Percentiles rank a stretch among this genome's conserved stretches.
phyloP scores from a whole-genome alignment of 2,797 vertebrate species.

The Chelon labrosus region DNA sequence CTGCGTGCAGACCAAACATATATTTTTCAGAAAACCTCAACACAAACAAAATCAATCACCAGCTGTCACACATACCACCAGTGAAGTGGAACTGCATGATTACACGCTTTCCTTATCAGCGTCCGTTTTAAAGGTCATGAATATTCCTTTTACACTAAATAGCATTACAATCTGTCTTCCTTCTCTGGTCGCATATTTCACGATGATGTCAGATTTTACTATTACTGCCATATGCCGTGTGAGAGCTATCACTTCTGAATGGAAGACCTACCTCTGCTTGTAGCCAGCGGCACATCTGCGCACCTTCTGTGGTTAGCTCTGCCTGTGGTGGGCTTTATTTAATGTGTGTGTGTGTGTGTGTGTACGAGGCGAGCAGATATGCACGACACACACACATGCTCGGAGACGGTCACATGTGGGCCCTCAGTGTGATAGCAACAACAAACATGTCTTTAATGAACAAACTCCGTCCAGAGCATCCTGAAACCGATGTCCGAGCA shows the following conservation, averaged over 20 bases:
- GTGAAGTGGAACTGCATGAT: constrained; percentile 74
- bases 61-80: constrained; percentile 69
- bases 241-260: constrained; percentile 76
- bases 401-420: constrained; percentile 69
- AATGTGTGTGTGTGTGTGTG: constrained; percentile 34
- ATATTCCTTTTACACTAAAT: constrained; percentile 56
- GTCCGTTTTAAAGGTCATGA: constrained; percentile 53
- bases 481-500: constrained; percentile 30
- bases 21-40: constrained; percentile 64
- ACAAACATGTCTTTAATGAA: constrained; percentile 65
- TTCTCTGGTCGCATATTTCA: constrained; percentile 67
- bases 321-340: constrained; percentile 64
- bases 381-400: constrained; percentile 23
- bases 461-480: constrained; percentile 40
- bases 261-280: constrained; percentile 79
- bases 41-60: constrained; percentile 80
- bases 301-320: constrained; percentile 82
- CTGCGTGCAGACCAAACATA: constrained; percentile 60
- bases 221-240: constrained; percentile 81
- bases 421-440: constrained; percentile 50
- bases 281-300: constrained; percentile 84
- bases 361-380: constrained; percentile 43
- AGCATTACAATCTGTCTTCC: constrained; percentile 56
- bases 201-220: constrained; percentile 82
- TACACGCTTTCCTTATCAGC: constrained; percentile 72